A percentile compares a stretch with the other conserved stretches of the same genome.
Evolutionary conservation across 2,888 invertebrate genomes (phyloP).

Genomic region (Ophion costatus): DNA sequence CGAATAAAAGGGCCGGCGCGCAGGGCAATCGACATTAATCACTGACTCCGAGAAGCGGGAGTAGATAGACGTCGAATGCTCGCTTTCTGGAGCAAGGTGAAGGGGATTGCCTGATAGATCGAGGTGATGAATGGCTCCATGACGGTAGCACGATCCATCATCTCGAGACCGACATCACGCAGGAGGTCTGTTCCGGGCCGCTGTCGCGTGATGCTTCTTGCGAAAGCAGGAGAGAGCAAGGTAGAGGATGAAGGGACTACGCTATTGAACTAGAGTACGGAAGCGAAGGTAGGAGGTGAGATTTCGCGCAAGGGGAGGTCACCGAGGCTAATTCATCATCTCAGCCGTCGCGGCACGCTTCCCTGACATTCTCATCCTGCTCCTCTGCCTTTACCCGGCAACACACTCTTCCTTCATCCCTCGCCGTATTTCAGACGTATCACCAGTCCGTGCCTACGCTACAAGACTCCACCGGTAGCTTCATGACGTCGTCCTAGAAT

Average conservation of each 20-base stretch:
- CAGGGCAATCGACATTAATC: conserved; percentile 82
- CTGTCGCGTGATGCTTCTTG: conserved; percentile 54
- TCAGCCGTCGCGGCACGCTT: conserved; percentile 72
- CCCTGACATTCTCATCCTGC: conserved; percentile 62
- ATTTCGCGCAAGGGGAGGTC: conserved; percentile 81
- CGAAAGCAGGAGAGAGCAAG: conserved; percentile 28
- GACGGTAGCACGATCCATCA: conserved; percentile 82
- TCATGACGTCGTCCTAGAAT: conserved; percentile 29
- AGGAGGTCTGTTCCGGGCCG: conserved; percentile 58
- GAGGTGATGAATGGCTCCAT: conserved; percentile 83
- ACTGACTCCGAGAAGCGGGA: conserved; percentile 79
- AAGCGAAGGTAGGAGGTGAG: conserved; percentile 74
- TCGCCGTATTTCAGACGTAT: conserved; percentile 49
- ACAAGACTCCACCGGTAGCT: conserved; percentile 37
- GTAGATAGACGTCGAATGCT: conserved; percentile 82
- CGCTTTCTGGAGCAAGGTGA: conserved; percentile 82
- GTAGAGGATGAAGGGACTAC: conserved; percentile 48
- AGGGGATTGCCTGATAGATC: conserved; percentile 81
- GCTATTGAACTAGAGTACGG: conserved; percentile 68
- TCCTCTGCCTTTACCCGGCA: conserved; percentile 44
- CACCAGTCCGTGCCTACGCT: conserved; percentile 29
- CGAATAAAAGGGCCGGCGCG: conserved; percentile 78
- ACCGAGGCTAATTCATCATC: conserved; percentile 82
- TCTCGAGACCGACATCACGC: conserved; percentile 71
- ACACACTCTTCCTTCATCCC: conserved; percentile 46